Evolutionary conservation across 2,113 vertebrate species (phyloP), one percentile per base, ranked within the genome.

Genomic region (Gasterosteus aculeatus): DNA sequence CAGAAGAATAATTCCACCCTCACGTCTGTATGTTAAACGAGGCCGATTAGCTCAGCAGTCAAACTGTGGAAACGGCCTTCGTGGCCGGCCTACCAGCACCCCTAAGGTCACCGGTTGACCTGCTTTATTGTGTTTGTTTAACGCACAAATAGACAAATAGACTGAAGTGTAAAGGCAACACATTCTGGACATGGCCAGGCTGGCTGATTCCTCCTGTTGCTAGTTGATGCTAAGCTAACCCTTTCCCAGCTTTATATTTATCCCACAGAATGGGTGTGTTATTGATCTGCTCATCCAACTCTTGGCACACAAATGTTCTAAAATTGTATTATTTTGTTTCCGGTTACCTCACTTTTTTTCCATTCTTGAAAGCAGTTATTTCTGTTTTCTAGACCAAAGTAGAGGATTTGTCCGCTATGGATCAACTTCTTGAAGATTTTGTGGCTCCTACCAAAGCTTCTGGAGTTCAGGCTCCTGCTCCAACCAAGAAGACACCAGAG

Each of bases 361-460:
- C 35, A 10, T 56, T 0, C 1, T 16, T 60, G 5, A 74, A 69
- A 46, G 14, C 38, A 56, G 3, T 57, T 44, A 12, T 62, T 16
- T 41, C 14, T 44, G 3, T 63, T 75, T 63, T 64, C 18, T 47
- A 89, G 89, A 4, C 18, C 19, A 85, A 74, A 65, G 77, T 66
- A 16, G 77, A 82, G 12, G 60, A 84, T 7, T 18, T 85, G 44
- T 84, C 81, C 33, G 78, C 83, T 60, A 15, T 84, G 65, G 87
- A 87, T 58, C 0, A 59, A 0, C 81, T 78, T 26, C 29, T 75
- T 69, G 65, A 1, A 71, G 85, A 87, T 10, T 42, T 86, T 77
- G 67, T 87, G 26, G 31, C 75, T 68, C 19, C 85, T 49, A 16
- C 81, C 58, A 72, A 86, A 63, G 62, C 77, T 11, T 58, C 85